These are phyloP conservation scores for Centrocercus urophasianus DNA, from an alignment of 2,113 vertebrate genomes.

Conservation along the genomic window DNA sequence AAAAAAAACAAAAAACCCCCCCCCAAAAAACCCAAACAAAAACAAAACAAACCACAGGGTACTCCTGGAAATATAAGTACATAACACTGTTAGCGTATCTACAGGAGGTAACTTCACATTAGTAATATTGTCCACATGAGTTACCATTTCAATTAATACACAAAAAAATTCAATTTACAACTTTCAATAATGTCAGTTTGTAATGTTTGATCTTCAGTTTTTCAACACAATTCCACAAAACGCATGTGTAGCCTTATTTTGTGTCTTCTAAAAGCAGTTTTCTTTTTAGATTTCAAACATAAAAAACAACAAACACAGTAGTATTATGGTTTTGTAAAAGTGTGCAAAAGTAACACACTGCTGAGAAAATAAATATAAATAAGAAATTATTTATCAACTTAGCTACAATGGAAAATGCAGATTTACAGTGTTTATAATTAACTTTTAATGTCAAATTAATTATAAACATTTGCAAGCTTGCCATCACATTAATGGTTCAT, in stretches of 20 bases:
- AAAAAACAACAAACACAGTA: constrained; percentile 76
- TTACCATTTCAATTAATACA: constrained; percentile 71
- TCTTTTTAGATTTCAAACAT: constrained; percentile 59
- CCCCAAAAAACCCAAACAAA: not conserved
- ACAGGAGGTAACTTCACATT: constrained; percentile 80
- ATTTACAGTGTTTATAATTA: constrained; percentile 48
- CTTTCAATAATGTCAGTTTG: constrained; percentile 72
- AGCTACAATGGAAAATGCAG: constrained; percentile 41
- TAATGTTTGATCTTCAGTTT: constrained; percentile 70
- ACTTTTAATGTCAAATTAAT: constrained; percentile 36
- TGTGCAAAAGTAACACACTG: constrained; percentile 78
- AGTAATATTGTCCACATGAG: constrained; percentile 76
- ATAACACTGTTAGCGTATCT: constrained; percentile 84
- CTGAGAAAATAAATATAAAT: constrained; percentile 77
- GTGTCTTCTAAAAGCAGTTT: constrained; percentile 61
- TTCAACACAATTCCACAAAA: constrained; percentile 58
- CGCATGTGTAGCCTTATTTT: constrained; percentile 44
- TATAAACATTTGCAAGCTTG: constrained; percentile 49
- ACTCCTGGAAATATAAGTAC: constrained; percentile 79
- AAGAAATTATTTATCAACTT: constrained; percentile 32
- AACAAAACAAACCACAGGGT: constrained; percentile 74
- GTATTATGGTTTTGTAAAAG: constrained; percentile 76
- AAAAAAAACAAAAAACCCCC: not conserved
- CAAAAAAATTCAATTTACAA: constrained; percentile 69
- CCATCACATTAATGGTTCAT: constrained; percentile 3